Evolutionary conservation across 1,140 invertebrate species (phyloP), one percentile per base, ranked within the genome.

Genomic region (Berghia stephanieae): DNA sequence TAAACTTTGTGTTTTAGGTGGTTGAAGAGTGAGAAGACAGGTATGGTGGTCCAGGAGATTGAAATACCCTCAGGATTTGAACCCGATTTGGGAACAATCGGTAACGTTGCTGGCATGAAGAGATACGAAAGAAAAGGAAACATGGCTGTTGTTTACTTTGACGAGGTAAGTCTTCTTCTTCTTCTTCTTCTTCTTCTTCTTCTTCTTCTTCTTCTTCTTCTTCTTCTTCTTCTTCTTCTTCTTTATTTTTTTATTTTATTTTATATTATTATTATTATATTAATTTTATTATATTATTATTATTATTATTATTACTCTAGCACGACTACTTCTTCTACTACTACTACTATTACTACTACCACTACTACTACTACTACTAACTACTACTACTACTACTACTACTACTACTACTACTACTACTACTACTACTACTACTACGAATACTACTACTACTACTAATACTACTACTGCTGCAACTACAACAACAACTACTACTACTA

Each of bases 111-210:
- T 0, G 91, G 94, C 74, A 93, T 96, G 2, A 95, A 95, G 87
- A 91, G 93, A 81, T 93, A 95, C 0, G 94, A 96, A 88, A 94
- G 93, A 0, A 92, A 92, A 4, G 92, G 94, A 72, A 94, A 94
- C 0, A 92, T 93, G 82, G 92, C 96, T 38, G 89, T 94, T 34
- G 90, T 96, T 27, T 96, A 96, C 84, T 96, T 96, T 85, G 94
- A 96, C 82, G 82, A 83, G 82, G 87, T 89, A 27, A 31, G 36
- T 38, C 21, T 13, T 46, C 10, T 13, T 31, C 5, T 24, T 60
- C n/a, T 60, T 60, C 31, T 60, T 6, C n/a, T 60, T 60, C 6
- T 60, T 60, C n/a, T 60, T 60, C n/a, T 60, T 24, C n/a, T 60
- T 60, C 21, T n/a, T 24, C 6, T 24, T 24, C n/a, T 60, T 60